Evolutionary conservation across 2,888 invertebrate species (phyloP).

Genomic region (Agelastica alni): DNA sequence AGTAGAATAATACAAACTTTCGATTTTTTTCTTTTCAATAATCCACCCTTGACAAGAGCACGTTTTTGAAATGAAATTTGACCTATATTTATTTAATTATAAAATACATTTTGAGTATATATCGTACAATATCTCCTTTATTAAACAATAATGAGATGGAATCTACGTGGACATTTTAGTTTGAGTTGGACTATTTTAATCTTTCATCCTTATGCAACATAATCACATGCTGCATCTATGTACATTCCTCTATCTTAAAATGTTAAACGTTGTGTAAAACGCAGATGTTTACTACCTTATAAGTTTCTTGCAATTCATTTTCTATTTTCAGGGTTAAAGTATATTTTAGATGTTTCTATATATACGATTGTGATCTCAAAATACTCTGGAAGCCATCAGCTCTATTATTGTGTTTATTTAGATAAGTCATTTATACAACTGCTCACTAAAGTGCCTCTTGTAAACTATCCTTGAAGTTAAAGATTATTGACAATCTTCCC

Average conservation of each 20-base stretch:
- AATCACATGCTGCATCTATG: slow-evolving; percentile 19
- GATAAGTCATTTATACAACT: too few relatives aligned
- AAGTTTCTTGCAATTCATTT: neutral
- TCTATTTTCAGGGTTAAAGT: neutral
- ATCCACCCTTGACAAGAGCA: slow-evolving; percentile 14
- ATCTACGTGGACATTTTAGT: neutral
- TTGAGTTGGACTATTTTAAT: slow-evolving; percentile 14
- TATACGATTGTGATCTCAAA: neutral
- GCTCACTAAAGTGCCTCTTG: too few relatives aligned
- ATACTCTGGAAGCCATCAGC: neutral
- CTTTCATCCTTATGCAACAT: slow-evolving; percentile 21
- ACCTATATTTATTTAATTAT: slow-evolving; percentile 21
- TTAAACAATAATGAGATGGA: neutral
- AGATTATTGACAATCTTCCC: too few relatives aligned
- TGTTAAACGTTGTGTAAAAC: neutral
- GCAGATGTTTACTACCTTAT: neutral
- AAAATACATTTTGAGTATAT: neutral
- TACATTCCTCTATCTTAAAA: slow-evolving; percentile 8
- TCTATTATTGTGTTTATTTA: neutral
- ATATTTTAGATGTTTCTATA: neutral
- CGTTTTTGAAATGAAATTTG: slow-evolving; percentile 22
- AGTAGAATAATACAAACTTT: neutral
- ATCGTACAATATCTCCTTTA: neutral
- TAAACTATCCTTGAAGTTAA: too few relatives aligned
- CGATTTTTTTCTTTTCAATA: neutral